Conservation (phyloP, 1,140 invertebrate genomes). For the Trichonephila clavipes region DNA sequence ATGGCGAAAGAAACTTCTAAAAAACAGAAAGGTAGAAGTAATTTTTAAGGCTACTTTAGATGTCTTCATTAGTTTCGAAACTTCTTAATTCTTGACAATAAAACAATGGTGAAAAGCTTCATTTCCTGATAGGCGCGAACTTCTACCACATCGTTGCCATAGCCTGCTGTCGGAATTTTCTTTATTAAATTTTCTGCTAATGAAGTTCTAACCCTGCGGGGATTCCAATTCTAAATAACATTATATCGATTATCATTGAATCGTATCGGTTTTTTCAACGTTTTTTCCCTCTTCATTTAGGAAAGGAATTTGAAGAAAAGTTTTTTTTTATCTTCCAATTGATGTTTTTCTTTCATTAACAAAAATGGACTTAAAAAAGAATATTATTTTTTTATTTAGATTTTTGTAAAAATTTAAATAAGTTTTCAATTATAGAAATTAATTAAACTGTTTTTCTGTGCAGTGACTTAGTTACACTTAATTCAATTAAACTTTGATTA, state of each 20-base stretch:
- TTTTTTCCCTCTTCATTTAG: background rate
- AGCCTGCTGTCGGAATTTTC: conserved; percentile 47
- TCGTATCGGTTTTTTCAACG: conserved; percentile 8
- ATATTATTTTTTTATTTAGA: background rate
- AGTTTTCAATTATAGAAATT: background rate
- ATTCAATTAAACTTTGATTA: too few relatives aligned
- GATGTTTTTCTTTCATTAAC: background rate
- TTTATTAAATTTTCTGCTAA: conserved; percentile 69
- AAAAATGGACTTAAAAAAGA: background rate
- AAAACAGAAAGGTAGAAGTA: conserved; percentile 30
- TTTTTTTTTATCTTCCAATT: background rate
- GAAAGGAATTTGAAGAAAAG: background rate
- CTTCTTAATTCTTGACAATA: conserved; percentile 65
- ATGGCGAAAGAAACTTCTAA: background rate
- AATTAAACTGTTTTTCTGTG: too few relatives aligned
- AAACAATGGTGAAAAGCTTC: conserved; percentile 36
- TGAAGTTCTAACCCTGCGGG: conserved; percentile 63
- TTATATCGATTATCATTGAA: conserved; percentile 58
- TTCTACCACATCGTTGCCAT: conserved; percentile 47
- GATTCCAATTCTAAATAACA: conserved; percentile 40
- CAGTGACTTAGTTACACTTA: too few relatives aligned
- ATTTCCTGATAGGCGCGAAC: conserved; percentile 39
- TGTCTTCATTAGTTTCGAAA: conserved; percentile 62
- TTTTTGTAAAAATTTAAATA: background rate
- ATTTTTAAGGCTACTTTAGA: background rate